Base-by-base conservation (phyloP, 2,888 invertebrate genomes). In the Lissonota sp. region DNA sequence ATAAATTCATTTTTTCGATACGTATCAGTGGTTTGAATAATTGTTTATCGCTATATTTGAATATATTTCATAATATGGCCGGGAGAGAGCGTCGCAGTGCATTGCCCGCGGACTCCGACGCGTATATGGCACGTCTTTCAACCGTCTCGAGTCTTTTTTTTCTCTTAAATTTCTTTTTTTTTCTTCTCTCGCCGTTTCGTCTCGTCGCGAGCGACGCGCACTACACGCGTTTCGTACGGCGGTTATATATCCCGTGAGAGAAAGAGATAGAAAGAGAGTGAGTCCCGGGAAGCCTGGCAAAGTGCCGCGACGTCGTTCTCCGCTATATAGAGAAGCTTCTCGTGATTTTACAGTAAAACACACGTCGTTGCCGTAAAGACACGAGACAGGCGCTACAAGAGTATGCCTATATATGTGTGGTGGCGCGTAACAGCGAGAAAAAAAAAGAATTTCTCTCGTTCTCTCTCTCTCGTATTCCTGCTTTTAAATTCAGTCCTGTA, bases 281-380 rank as follows among this genome's bases (percentile, higher is more conserved):
- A 79, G 60, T 72, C 82, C 84, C 80, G 81, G 81, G 82, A 82
- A 80, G 73, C 55, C 82, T 89, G 88, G 89, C 89, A 87, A 82
- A 86, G 83, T 88, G 89, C 89, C 87, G 87, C 87, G 87, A 87
- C 85, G 79, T 75, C 81, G 73, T 79, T 62, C 71, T 71, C 72
- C 71, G 26, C 26, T 26, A 26, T 26, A 5, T 44, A 44, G 12
- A 63, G 63, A 26, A 26, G 26, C 26, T 26, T 66, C 49, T 64
- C 14, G 6, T 26, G 70, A 79, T 70, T 81, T 69, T 77, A 26
- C 26, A 26, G 69, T 79, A 79, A n/a, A n/a, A 82, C 79, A 79
- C 51, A 62, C 83, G 79, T 82, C 81, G 84, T 80, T 83, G 79
- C 84, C 73, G 74, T 77, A 79, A 75, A 82, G 83, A 84, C 83